These are phyloP conservation scores for Beroe ovata DNA, from an alignment of 37 sponge, comb jelly and placozoan genomes.

Conservation along the genomic window DNA sequence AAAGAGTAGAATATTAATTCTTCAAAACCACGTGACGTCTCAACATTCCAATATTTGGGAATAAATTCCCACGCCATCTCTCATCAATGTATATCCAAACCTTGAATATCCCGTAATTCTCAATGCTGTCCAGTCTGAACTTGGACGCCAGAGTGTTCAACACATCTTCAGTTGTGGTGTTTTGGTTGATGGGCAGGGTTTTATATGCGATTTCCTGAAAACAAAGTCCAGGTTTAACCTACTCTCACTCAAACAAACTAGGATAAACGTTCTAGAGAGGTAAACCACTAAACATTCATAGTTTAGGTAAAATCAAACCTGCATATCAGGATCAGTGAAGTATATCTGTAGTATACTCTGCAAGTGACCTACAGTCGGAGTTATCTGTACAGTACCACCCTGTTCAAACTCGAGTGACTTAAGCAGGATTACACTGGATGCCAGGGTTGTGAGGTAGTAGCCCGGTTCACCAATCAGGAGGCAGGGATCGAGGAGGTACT, in stretches of 20 bases:
- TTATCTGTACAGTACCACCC: not conserved
- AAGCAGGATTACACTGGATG: slow-evolving; percentile 19
- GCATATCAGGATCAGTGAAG: slow-evolving; percentile 58
- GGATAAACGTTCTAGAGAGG: too few species aligned
- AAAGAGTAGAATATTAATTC: too few species aligned
- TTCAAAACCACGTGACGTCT: too few species aligned
- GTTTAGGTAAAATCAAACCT: too few species aligned
- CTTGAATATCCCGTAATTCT: slow-evolving; percentile 55
- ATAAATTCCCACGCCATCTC: too few species aligned
- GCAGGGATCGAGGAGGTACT: slow-evolving; percentile 50
- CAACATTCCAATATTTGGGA: too few species aligned
- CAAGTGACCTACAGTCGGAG: slow-evolving; percentile 47
- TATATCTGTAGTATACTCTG: slow-evolving; percentile 51
- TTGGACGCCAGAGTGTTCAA: slow-evolving; percentile 28
- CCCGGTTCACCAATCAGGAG: slow-evolving; percentile 66
- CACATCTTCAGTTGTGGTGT: slow-evolving; percentile 45
- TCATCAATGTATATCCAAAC: too few species aligned
- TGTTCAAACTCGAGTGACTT: slow-evolving; percentile 32
- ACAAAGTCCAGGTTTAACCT: too few species aligned
- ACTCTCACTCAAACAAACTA: too few species aligned
- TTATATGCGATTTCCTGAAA: slow-evolving; percentile 49
- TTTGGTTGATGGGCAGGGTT: slow-evolving; percentile 33
- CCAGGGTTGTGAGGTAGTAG: slow-evolving; percentile 64
- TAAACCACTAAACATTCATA: too few species aligned
- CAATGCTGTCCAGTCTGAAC: slow-evolving; percentile 24